Percentiles rank a stretch among this genome's conserved stretches.
Conservation (phyloP, 64 coral and sea anemone genomes). For the Acropora tenuis region DNA sequence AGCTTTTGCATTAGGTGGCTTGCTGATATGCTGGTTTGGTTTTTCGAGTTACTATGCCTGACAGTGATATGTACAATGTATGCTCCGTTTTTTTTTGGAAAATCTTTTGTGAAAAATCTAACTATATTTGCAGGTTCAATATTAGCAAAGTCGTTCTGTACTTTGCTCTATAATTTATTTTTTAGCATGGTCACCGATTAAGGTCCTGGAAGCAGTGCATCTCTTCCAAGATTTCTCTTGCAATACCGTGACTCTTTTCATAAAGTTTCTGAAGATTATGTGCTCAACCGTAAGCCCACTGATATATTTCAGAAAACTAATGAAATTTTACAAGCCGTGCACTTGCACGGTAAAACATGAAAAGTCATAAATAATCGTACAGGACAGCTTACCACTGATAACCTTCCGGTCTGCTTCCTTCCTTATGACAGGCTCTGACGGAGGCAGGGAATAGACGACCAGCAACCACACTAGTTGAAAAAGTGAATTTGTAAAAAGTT, state of each 20-base stretch:
- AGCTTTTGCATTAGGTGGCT: constrained; percentile 26
- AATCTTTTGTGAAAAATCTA: background rate
- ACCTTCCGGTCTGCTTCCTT: background rate
- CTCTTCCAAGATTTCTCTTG: background rate
- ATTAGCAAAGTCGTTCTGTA: background rate
- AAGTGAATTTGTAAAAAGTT: too few relatives aligned
- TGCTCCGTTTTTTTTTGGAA: background rate
- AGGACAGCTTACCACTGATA: background rate
- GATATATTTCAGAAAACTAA: background rate
- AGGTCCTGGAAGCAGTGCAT: background rate
- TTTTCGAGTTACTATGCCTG: background rate
- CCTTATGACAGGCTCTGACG: background rate
- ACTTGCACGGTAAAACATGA: background rate
- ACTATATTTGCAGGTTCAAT: background rate
- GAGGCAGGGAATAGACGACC: too few relatives aligned
- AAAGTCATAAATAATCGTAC: background rate
- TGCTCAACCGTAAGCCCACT: constrained; percentile 5
- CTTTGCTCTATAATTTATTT: constrained; percentile 12
- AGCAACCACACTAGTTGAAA: too few relatives aligned
- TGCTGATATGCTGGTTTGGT: constrained; percentile 4
- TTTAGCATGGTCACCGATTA: background rate
- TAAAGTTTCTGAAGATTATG: constrained; percentile 3
- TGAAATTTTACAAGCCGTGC: background rate
- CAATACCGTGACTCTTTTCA: background rate
- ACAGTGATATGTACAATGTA: constrained; percentile 10